Conservation (phyloP, 2,888 invertebrate species). For the Kryphioiulus occultus region DNA sequence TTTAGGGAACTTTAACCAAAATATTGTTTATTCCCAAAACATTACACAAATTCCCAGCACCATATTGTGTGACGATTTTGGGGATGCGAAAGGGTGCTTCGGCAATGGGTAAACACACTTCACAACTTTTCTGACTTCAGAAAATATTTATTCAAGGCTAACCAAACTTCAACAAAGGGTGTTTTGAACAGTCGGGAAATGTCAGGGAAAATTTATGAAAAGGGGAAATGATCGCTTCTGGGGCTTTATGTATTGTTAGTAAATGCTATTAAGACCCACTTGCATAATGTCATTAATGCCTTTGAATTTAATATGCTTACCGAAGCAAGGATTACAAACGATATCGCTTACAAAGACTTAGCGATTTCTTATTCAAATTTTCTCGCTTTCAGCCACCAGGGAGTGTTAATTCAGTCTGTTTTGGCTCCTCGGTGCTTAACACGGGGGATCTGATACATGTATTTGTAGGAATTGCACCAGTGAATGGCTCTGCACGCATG, state of each 20-base stretch:
- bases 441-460: not conserved
- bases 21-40: no score
- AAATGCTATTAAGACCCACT: not conserved
- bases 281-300: not conserved
- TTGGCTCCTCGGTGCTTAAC: not conserved
- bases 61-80: no score
- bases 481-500: not conserved
- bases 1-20: no score
- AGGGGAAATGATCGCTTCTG: not conserved
- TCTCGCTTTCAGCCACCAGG: not conserved
- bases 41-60: no score
- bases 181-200: no score
- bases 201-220: not conserved
- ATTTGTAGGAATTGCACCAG: not conserved
- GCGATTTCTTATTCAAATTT: not conserved
- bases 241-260: no score
- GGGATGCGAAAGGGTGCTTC: no score
- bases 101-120: no score
- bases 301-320: not conserved
- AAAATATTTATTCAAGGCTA: no score
- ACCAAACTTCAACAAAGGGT: no score
- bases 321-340: not conserved
- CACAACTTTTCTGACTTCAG: no score
- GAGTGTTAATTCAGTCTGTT: not conserved
- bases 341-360: not conserved